These are phyloP conservation scores for Magallana ariakensis DNA, from an alignment of 1,140 invertebrate genomes.

Conservation along the genomic window DNA sequence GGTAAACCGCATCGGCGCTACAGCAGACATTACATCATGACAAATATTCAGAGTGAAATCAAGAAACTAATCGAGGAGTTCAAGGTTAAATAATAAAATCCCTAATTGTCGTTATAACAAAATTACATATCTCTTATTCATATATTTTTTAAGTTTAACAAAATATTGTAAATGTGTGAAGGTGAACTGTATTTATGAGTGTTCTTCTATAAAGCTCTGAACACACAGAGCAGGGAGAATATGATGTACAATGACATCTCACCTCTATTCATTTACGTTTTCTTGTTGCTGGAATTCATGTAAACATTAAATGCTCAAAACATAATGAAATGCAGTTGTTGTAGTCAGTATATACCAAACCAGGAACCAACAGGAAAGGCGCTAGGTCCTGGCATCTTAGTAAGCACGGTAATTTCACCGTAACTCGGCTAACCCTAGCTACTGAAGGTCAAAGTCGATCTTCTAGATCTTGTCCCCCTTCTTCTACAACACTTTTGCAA, in stretches of 20 bases:
- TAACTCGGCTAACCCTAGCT: too few relatives aligned
- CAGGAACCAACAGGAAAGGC: not conserved
- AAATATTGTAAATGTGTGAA: constrained; percentile 10
- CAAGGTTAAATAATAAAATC: constrained; percentile 36
- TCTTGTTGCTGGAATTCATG: not conserved
- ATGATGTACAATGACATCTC: not conserved
- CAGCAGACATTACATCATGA: constrained; percentile 75
- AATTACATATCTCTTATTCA: not conserved
- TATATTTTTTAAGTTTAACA: not conserved
- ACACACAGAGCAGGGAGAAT: not conserved
- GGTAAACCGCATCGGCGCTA: constrained; percentile 80
- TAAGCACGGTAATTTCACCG: too few relatives aligned
- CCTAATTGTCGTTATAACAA: not conserved
- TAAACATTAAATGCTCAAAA: not conserved
- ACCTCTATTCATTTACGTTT: not conserved
- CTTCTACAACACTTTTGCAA: too few relatives aligned
- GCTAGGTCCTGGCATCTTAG: not conserved
- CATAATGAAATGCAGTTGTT: not conserved
- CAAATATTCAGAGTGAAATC: constrained; percentile 72
- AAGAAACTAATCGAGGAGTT: constrained; percentile 63
- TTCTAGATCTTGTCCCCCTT: too few relatives aligned
- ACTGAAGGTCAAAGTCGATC: too few relatives aligned
- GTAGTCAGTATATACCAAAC: not conserved
- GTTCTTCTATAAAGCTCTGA: not conserved
- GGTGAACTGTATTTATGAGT: not conserved